Conservation (phyloP, 2,888 invertebrate species). For the Candidula unifasciata region DNA sequence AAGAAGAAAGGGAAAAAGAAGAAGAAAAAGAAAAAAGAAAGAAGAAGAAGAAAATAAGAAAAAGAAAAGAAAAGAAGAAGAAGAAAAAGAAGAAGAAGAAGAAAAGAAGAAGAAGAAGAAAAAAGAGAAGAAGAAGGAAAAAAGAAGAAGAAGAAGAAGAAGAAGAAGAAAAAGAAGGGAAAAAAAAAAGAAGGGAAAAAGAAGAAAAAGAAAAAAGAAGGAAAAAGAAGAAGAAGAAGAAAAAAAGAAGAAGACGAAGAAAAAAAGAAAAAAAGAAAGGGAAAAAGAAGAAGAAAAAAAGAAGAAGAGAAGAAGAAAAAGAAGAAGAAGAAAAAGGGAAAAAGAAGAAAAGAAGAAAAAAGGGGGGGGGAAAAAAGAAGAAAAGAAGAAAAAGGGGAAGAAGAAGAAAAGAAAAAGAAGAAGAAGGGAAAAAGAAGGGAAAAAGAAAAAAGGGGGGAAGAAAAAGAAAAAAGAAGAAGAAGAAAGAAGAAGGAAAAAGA, state of each 20-base stretch:
- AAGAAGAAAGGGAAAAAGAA: constrained; percentile 7
- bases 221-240: not conserved
- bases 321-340: no score
- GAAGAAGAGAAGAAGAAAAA: no score
- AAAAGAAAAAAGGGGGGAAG: no score
- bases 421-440: no score
- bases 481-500: not conserved
- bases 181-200: not conserved
- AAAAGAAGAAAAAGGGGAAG: no score
- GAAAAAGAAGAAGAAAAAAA: no score
- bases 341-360: no score
- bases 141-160: not conserved
- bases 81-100: not conserved
- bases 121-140: not conserved
- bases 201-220: not conserved
- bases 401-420: no score
- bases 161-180: not conserved
- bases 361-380: no score
- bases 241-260: no score
- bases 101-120: not conserved
- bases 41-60: not conserved
- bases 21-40: not conserved
- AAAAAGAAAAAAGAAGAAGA: not conserved
- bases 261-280: no score
- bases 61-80: not conserved